Percentiles rank a stretch among this genome's conserved stretches.
Evolutionary conservation across 1,140 invertebrate genomes (phyloP).

Genomic region (Hesperophylax magnus): DNA sequence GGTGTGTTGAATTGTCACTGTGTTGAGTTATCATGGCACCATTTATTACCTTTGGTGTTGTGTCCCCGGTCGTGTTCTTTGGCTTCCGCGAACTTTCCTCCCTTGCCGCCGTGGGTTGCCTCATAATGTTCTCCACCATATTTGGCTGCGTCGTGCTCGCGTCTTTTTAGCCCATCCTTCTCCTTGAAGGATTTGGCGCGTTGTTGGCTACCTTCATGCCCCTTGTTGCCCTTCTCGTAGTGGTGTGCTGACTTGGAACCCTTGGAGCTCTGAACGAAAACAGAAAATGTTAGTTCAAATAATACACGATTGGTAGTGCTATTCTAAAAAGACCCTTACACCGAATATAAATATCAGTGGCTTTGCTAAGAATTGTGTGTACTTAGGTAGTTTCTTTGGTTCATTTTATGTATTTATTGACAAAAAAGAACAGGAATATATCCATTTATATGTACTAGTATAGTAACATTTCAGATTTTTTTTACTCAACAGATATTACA

Average conservation of each 20-base stretch:
- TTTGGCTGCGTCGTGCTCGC: constrained; percentile 69
- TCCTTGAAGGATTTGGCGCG: constrained; percentile 72
- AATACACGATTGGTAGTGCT: background rate
- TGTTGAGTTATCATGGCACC: too few relatives aligned
- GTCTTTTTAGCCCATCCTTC: constrained; percentile 69
- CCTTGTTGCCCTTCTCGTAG: constrained; percentile 72
- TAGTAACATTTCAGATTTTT: too few relatives aligned
- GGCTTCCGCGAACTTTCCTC: constrained; percentile 71
- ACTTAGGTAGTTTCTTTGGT: background rate
- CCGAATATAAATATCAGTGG: too few relatives aligned
- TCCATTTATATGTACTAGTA: too few relatives aligned
- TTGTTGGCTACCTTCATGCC: constrained; percentile 67
- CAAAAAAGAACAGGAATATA: too few relatives aligned
- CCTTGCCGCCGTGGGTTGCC: constrained; percentile 67
- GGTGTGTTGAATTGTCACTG: too few relatives aligned
- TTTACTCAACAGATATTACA: too few relatives aligned
- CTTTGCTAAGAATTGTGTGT: too few relatives aligned
- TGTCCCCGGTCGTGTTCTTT: constrained; percentile 75
- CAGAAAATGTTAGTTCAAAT: background rate
- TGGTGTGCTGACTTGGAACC: constrained; percentile 70
- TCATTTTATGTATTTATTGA: too few relatives aligned
- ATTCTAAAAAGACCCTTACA: background rate
- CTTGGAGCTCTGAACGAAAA: constrained; percentile 65
- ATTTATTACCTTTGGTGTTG: constrained; percentile 72
- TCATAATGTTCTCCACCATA: constrained; percentile 69